Conservation (phyloP, 2,113 vertebrate species). For the Corapipo altera region DNA sequence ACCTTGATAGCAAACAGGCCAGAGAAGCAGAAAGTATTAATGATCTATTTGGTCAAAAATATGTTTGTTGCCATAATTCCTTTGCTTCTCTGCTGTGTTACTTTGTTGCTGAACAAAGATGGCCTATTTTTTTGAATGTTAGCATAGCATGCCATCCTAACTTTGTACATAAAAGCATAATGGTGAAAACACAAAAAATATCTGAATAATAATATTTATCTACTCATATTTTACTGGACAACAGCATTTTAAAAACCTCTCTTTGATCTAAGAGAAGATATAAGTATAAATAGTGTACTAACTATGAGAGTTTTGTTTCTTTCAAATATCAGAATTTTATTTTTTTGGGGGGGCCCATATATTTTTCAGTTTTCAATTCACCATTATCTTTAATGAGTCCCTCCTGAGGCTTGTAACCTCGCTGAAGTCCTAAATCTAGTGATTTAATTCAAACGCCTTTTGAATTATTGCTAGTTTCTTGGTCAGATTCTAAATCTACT, state of each 20-base stretch:
- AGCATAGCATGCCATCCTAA: neutral
- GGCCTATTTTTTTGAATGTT: neutral
- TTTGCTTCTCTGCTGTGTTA: neutral
- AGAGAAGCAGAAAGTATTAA: neutral
- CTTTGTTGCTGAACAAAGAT: neutral
- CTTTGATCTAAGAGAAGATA: neutral
- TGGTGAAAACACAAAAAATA: neutral
- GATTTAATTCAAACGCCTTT: neutral
- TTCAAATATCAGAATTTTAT: neutral
- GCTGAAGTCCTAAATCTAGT: neutral
- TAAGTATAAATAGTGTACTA: neutral
- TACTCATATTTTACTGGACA: neutral
- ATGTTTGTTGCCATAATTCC: neutral
- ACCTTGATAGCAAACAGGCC: neutral
- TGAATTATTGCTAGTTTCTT: neutral
- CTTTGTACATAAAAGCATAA: neutral
- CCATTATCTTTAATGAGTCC: neutral
- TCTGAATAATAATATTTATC: neutral
- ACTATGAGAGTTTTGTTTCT: neutral
- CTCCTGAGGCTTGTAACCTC: neutral
- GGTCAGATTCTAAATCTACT: neutral
- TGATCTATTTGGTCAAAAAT: neutral
- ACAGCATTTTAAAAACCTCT: neutral
- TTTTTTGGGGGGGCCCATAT: neutral
- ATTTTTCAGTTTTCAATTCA: neutral